Percentiles rank a stretch among this genome's conserved stretches.
These are phyloP conservation scores for Pseudocheirus occidentalis DNA, from an alignment of 2,797 vertebrate species.

Conservation along the genomic window DNA sequence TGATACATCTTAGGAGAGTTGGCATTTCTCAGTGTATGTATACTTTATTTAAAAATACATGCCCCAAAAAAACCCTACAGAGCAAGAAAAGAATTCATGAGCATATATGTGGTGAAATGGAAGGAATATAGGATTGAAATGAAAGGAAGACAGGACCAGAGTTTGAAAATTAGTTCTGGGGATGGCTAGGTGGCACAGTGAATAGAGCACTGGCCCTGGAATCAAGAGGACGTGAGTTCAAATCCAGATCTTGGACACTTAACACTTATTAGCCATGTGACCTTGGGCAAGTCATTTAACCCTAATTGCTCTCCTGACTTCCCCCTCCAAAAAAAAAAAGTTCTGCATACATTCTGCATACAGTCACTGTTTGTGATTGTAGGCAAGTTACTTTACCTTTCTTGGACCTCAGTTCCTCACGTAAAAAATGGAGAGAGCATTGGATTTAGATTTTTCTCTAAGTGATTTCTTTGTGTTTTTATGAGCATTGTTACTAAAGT, in stretches of 20 bases:
- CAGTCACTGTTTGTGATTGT: background rate
- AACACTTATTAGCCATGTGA: too few species aligned
- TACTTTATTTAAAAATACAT: background rate
- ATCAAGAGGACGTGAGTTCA: too few species aligned
- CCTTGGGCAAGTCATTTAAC: too few species aligned
- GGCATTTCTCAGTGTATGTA: background rate
- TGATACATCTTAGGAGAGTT: background rate
- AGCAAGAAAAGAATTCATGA: background rate
- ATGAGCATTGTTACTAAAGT: background rate
- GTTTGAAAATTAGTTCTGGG: background rate
- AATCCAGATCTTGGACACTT: too few species aligned
- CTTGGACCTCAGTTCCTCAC: background rate
- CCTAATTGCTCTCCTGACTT: too few species aligned
- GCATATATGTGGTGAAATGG: background rate
- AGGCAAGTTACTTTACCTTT: background rate
- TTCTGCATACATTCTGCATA: too few species aligned
- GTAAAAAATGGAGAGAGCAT: background rate
- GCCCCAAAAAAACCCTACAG: background rate
- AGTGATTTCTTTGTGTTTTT: background rate
- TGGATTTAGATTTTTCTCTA: background rate
- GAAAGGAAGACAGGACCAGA: background rate
- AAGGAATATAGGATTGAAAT: background rate
- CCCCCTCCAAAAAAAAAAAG: too few species aligned
- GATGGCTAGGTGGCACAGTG: too few species aligned
- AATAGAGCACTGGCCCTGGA: too few species aligned